These are phyloP conservation scores for Holacanthella duospinosa DNA, from an alignment of 2,888 invertebrate species.

Conservation along the genomic window DNA sequence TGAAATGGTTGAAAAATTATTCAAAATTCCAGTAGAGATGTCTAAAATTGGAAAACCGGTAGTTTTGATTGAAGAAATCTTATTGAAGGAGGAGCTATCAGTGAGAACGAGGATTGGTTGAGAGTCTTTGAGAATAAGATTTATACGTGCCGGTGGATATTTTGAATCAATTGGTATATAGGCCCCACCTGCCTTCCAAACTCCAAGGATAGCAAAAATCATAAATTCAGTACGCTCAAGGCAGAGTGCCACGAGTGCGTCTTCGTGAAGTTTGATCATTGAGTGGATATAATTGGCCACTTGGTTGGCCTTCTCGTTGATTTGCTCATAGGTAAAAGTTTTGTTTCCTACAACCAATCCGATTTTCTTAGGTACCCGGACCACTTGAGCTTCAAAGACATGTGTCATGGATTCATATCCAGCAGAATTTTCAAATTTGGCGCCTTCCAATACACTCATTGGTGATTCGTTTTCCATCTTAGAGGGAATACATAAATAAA, in stretches of 20 bases:
- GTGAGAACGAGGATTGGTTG: neutral
- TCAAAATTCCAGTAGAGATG: neutral
- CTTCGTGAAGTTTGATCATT: neutral
- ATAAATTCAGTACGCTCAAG: neutral
- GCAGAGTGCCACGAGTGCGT: neutral
- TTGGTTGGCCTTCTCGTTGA: neutral
- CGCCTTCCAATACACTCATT: too few species aligned
- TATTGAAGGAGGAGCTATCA: neutral
- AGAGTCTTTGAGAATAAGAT: neutral
- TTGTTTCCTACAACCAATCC: neutral
- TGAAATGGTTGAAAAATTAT: neutral
- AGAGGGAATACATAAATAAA: too few species aligned
- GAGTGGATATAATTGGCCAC: neutral
- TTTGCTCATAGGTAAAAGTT: neutral
- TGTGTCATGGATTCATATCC: neutral
- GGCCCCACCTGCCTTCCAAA: slow-evolving; percentile 8
- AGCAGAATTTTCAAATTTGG: too few species aligned
- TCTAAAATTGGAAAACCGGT: neutral
- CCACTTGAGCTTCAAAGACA: neutral
- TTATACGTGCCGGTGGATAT: neutral
- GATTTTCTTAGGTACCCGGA: neutral
- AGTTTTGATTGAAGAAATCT: neutral
- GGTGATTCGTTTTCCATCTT: too few species aligned
- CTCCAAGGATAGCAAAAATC: slow-evolving; percentile 1
- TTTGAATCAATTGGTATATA: slow-evolving; percentile 9